Evolutionary conservation across 2,888 invertebrate species (phyloP), one percentile per base, ranked within the genome.

Genomic region (Tridacna crocea): DNA sequence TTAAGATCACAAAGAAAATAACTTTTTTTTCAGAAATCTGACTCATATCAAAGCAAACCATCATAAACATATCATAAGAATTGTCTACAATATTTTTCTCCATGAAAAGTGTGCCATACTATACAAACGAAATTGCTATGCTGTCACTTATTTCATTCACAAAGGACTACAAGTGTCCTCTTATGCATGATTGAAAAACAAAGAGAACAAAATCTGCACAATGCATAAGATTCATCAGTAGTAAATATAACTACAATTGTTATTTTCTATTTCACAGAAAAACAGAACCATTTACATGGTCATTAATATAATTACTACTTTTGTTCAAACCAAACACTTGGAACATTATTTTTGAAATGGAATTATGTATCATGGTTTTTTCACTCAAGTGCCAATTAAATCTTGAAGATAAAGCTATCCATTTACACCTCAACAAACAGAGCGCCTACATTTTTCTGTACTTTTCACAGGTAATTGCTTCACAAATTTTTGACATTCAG

Each of bases 391-490:
- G 48, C 70, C 70, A 70, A 70, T 70, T 70, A 70, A 70, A 51
- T 70, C 51, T 70, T 70, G 24, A 51, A 51, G 70, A 70, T 70
- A 70, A 26, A 70, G 51, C 70, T 70, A 70, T 70, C 70, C 26
- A 51, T 70, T 70, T 70, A 47, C 70, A 70, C 70, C 51, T 51
- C 24, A 48, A 70, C 70, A 70, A 70, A 70, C 51, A 70, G 15
- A n/a, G 36, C 36, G 24, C 70, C 70, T 4, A 10, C 48, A 26
- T 24, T 51, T n/a, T 70, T 70, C 22, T 51, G 13, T 51, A 70
- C 22, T 70, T 70, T 70, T 70, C 70, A 70, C 66, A 70, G 51
- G 51, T 70, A 70, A 70, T 70, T 70, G 22, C 70, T 70, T 47
- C 51, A 4, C 70, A 48, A 51, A 70, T 48, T 70, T 70, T 66